phyloP scores from a whole-genome alignment of 2,888 invertebrate species.

The Clanis bilineata region DNA sequence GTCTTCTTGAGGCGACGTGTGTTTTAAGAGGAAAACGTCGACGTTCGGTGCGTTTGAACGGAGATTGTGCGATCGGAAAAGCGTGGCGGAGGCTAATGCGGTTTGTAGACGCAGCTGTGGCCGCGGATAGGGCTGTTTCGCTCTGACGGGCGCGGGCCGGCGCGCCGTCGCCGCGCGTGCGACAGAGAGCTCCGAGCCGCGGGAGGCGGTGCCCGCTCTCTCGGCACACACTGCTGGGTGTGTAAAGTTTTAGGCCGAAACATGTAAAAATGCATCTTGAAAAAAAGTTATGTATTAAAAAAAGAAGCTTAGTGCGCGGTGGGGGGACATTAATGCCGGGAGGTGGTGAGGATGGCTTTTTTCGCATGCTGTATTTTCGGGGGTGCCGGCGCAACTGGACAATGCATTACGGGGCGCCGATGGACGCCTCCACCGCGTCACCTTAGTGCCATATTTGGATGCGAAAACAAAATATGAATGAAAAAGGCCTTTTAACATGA shows the following conservation, averaged over 20 bases:
- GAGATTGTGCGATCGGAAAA: conserved; percentile 68
- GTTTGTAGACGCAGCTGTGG: conserved; percentile 71
- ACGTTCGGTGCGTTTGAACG: conserved; percentile 57
- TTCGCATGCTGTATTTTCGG: conserved; percentile 80
- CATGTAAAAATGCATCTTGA: conserved; percentile 83
- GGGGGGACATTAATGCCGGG: conserved; percentile 79
- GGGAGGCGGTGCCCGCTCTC: conserved; percentile 73
- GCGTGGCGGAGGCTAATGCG: conserved; percentile 76
- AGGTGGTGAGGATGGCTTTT: conserved; percentile 76
- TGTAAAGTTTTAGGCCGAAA: conserved; percentile 83
- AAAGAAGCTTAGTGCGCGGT: conserved; percentile 81
- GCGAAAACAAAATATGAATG: conserved; percentile 36
- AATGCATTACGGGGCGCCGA: conserved; percentile 75
- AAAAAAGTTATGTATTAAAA: conserved; percentile 83
- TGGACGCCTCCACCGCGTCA: conserved; percentile 64
- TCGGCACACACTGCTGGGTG: conserved; percentile 73
- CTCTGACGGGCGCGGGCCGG: conserved; percentile 78
- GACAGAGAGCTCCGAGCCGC: conserved; percentile 67
- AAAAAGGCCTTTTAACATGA: conserved; percentile 1
- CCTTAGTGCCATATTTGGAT: conserved; percentile 69
- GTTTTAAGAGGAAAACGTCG: conserved; percentile 38
- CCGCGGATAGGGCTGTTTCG: conserved; percentile 61
- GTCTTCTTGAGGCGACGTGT: conserved; percentile 28
- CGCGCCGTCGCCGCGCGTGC: conserved; percentile 41
- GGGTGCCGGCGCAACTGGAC: conserved; percentile 76